These are phyloP conservation scores for Drosophila punjabiensis DNA, from an alignment of 1,140 invertebrate genomes.

Conservation along the genomic window DNA sequence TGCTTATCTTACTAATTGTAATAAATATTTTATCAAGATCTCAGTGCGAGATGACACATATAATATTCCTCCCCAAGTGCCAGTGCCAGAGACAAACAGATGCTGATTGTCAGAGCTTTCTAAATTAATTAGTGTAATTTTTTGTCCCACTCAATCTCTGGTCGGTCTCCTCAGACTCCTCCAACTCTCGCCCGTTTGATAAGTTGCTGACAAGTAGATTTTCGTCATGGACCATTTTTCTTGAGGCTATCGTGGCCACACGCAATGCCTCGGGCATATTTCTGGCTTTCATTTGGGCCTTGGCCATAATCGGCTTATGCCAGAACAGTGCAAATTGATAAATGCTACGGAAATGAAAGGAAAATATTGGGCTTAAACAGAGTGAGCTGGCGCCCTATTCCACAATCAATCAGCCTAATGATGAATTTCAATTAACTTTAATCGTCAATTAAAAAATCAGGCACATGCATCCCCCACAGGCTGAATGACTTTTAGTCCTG, in stretches of 20 bases:
- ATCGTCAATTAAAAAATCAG: slow-evolving; percentile 46
- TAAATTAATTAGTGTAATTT: slow-evolving; percentile 78
- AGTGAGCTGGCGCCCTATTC: not conserved
- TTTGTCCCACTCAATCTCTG: slow-evolving; percentile 38
- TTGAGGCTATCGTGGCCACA: slow-evolving; percentile 20
- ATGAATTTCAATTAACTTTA: slow-evolving; percentile 59
- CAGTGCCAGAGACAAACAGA: slow-evolving; percentile 38
- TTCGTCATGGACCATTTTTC: slow-evolving; percentile 75
- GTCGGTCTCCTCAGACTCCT: not conserved
- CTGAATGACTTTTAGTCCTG: slow-evolving; percentile 26
- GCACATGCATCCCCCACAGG: slow-evolving; percentile 10
- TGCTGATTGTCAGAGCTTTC: slow-evolving; percentile 64
- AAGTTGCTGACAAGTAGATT: slow-evolving; percentile 81
- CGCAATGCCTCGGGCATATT: slow-evolving; percentile 42
- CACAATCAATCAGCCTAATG: slow-evolving; percentile 69
- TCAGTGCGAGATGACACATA: slow-evolving; percentile 10
- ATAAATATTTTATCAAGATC: slow-evolving; percentile 10
- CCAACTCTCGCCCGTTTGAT: slow-evolving; percentile 33
- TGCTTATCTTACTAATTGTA: too few species aligned
- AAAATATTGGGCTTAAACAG: slow-evolving; percentile 11
- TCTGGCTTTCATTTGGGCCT: slow-evolving; percentile 26
- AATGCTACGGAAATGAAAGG: slow-evolving; percentile 45
- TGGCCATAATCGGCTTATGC: slow-evolving; percentile 75
- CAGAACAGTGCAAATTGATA: slow-evolving; percentile 60
- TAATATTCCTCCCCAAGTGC: slow-evolving; percentile 14